phyloP scores from a whole-genome alignment of 2,113 vertebrate genomes.

The Zosterops lateralis region DNA sequence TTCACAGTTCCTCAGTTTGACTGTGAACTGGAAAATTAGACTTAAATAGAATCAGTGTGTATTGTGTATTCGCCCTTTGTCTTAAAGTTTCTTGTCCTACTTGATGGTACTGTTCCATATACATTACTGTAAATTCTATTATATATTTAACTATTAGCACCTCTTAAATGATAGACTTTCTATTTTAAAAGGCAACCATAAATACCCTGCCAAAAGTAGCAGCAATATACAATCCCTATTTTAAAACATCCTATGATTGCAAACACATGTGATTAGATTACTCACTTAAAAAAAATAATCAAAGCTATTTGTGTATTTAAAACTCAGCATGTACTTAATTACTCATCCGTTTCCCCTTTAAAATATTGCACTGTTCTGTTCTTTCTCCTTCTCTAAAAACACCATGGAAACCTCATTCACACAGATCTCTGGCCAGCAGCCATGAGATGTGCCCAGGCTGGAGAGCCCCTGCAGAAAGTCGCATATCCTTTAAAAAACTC shows the following conservation, averaged over 20 bases:
- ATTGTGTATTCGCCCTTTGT: background rate
- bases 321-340: background rate
- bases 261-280: constrained; percentile 15
- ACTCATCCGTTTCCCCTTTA: background rate
- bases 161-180: background rate
- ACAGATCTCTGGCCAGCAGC: background rate
- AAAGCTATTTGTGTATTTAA: constrained; percentile 9
- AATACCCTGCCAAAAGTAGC: background rate
- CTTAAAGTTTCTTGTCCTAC: background rate
- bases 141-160: background rate
- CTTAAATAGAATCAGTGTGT: background rate
- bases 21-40: background rate
- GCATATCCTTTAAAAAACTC: background rate
- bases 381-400: background rate
- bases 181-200: background rate
- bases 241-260: background rate
- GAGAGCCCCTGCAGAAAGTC: background rate
- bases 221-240: background rate
- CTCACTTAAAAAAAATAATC: background rate
- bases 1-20: background rate
- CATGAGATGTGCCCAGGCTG: rapidly evolving
- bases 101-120: background rate
- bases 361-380: background rate
- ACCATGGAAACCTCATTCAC: background rate
- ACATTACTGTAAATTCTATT: background rate